Percentiles rank a stretch among this genome's conserved stretches.
These are phyloP conservation scores for Venustaconcha ellipsiformis DNA, from an alignment of 1,140 invertebrate genomes.

Conservation along the genomic window DNA sequence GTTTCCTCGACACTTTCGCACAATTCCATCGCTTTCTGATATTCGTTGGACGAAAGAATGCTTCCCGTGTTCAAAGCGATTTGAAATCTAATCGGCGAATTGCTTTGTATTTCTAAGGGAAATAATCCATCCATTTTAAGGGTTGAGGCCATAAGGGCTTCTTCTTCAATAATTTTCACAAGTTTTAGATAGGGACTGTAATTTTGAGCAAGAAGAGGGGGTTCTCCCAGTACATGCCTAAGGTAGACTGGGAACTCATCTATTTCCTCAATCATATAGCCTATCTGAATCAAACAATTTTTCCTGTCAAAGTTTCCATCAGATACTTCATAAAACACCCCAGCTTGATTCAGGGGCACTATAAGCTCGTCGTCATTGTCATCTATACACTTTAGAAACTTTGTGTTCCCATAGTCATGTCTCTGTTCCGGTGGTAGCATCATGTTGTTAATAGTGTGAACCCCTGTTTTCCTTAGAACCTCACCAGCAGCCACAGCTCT, in stretches of 20 bases:
- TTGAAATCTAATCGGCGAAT: conserved; percentile 28
- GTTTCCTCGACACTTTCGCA: conserved; percentile 17
- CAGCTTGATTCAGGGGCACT: conserved; percentile 14
- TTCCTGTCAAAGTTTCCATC: conserved; percentile 25
- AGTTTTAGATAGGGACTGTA: conserved; percentile 29
- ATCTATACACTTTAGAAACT: conserved; percentile 24
- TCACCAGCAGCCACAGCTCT: conserved; percentile 23
- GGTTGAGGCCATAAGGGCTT: conserved; percentile 28
- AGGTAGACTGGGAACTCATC: conserved; percentile 25
- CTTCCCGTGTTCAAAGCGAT: conserved; percentile 26
- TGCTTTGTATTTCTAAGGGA: conserved; percentile 25
- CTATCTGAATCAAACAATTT: conserved; percentile 24
- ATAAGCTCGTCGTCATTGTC: conserved; percentile 23
- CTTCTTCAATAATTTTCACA: conserved; percentile 22
- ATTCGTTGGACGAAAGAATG: conserved; percentile 21
- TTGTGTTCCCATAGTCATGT: neutral
- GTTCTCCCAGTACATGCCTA: conserved; percentile 29
- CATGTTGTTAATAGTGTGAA: conserved; percentile 22
- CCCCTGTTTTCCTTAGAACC: conserved; percentile 23
- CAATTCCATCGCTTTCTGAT: conserved; percentile 25
- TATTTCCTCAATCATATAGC: conserved; percentile 28
- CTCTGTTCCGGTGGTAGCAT: conserved; percentile 9
- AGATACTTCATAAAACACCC: conserved; percentile 31
- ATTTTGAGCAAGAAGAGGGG: conserved; percentile 25
- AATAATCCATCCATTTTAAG: conserved; percentile 21